Evolutionary conservation across 2,888 invertebrate species (phyloP), one percentile per base, ranked within the genome.

Genomic region (Lithophane ornitopus): DNA sequence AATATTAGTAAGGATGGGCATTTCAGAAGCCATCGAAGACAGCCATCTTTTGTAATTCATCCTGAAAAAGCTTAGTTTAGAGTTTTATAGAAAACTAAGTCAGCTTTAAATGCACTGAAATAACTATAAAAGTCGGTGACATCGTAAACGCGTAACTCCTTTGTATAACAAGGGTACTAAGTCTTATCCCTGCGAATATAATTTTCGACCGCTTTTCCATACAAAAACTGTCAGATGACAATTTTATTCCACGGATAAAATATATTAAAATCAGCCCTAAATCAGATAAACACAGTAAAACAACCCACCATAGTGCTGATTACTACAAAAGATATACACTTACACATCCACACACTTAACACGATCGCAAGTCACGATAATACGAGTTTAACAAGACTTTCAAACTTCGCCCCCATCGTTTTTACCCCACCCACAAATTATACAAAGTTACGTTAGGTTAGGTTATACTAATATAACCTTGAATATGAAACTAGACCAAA

Each of bases 331-430:
- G 66, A 82, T 80, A 82, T 56, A 58, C 82, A 74, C 54, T 74
- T 34, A 83, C 84, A 74, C 34, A 75, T 75, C n/a, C 34, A 79
- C 49, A 79, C 49, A 56, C 49, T 28, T 52, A 61, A 62, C 61
- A 52, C 58, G 74, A 28, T 58, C 26, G 49, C 39, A 39, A 74
- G n/a, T 62, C 66, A 79, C 59, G 56, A 62, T 80, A 80, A 80
- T 80, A 44, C 52, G 75, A 82, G 41, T 82, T 75, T 84, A 84
- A 84, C 80, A 68, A 70, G 80, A 61, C 59, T 71, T 61, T 2
- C 59, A 46, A 84, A 84, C 56, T 71, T 68, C 44, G 12, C 39
- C 46, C 19, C 8, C 56, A 34, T 70, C 69, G 67, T 76, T 80
- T 75, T 65, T 71, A 76, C 62, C 54, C 28, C 8, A 3, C 49